These are phyloP conservation scores for Propithecus deckenii DNA, from an alignment of 2,797 vertebrate species.

Conservation along the genomic window DNA sequence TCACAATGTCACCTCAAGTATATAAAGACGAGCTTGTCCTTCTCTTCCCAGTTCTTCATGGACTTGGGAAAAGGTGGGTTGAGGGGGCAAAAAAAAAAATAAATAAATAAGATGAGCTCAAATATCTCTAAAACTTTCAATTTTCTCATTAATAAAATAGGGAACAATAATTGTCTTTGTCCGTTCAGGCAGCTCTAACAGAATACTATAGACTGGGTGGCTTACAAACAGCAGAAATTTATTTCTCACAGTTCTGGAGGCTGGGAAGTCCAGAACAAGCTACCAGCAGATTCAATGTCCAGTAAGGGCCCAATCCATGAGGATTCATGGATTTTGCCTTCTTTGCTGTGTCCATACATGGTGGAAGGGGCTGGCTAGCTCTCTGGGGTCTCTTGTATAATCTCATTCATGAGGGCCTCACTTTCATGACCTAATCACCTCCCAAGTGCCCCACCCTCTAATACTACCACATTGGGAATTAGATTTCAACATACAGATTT, in stretches of 20 bases:
- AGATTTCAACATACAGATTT: neutral
- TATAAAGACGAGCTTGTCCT: neutral
- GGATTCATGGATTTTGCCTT: neutral
- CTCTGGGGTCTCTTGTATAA: neutral
- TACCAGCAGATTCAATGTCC: neutral
- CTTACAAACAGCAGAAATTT: neutral
- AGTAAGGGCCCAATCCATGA: neutral
- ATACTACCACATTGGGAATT: neutral
- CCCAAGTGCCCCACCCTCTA: fast-evolving
- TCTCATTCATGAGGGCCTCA: neutral
- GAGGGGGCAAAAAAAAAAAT: too few species aligned
- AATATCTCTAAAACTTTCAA: neutral
- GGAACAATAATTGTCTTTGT: neutral
- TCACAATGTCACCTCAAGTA: neutral
- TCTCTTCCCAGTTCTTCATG: too few species aligned
- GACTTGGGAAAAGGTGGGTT: too few species aligned
- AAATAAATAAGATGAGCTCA: neutral
- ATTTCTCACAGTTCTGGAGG: neutral
- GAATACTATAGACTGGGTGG: neutral
- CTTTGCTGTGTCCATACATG: neutral
- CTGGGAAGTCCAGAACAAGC: neutral
- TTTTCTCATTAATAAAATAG: neutral
- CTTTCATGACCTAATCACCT: neutral
- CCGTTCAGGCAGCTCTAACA: neutral
- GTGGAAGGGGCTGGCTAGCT: neutral